Base-by-base conservation (phyloP, 2,888 invertebrate genomes). In the Mythimna ferrago region DNA sequence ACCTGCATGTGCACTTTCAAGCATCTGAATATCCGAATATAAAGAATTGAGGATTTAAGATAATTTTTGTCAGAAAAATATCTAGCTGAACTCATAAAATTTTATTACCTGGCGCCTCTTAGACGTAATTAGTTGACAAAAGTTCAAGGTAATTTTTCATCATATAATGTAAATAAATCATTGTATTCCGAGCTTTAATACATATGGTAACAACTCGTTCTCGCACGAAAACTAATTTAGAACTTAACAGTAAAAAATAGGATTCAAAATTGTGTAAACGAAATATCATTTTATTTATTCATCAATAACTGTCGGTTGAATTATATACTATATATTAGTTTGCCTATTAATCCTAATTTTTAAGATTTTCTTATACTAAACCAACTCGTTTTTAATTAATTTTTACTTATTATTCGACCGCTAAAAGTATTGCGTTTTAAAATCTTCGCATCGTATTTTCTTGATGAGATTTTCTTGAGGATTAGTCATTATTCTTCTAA, bases 131-230 rank as follows among this genome's bases (percentile, higher is more conserved):
- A 72, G 64, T 76, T 77, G 76, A 74, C 72, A 79, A 79, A 84
- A 80, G 80, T 80, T 85, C 80, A 85, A 79, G 84, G 85, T 60
- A 69, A 75, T 66, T 48, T 74, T 63, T 65, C 63, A 69, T 76
- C 57, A 77, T 26, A 14, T 41, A 74, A n/a, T 72, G 72, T 66
- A 74, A 78, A 82, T 85, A 79, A 77, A 82, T 83, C 76, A 73
- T 61, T 72, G 65, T 65, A 53, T 19, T 41, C 54, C 7, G 0
- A 73, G 2, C 35, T 63, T 71, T 54, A 63, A 58, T 78, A 68
- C 72, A 73, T 60, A 41, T 54, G 19, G 35, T 26, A 9, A 48
- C 56, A 81, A 58, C 44, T 51, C 38, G 63, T 73, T 38, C 19
- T 10, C 7, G 10, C 10, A 56, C 44, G 16, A 32, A 75, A 57